phyloP scores from a whole-genome alignment of 2,888 invertebrate species.

The Microctonus hyperodae region DNA sequence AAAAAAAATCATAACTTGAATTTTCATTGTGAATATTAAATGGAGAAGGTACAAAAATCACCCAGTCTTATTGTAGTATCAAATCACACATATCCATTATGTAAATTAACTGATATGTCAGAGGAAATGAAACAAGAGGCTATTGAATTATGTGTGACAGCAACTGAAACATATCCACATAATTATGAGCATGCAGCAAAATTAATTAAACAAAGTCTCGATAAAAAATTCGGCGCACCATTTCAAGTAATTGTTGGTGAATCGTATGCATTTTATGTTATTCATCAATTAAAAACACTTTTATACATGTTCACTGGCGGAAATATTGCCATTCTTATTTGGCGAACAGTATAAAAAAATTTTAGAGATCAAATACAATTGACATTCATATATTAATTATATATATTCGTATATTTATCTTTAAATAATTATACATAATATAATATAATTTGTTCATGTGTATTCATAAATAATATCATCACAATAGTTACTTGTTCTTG shows the following conservation, averaged over 20 bases:
- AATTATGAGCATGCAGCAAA: slow-evolving; percentile 73
- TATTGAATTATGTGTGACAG: slow-evolving; percentile 72
- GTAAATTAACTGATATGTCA: slow-evolving; percentile 80
- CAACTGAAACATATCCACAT: slow-evolving; percentile 71
- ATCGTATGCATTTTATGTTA: slow-evolving; percentile 92
- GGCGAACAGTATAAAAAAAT: slow-evolving; percentile 47
- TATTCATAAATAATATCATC: neutral
- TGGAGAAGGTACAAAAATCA: slow-evolving; percentile 68
- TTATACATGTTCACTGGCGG: slow-evolving; percentile 92
- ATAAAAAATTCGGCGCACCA: slow-evolving; percentile 89
- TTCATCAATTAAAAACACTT: slow-evolving; percentile 87
- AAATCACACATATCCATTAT: slow-evolving; percentile 82
- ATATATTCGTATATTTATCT: neutral
- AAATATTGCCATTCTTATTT: slow-evolving; percentile 72
- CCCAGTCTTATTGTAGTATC: slow-evolving; percentile 53
- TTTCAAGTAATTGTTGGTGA: slow-evolving; percentile 92
- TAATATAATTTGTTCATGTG: neutral
- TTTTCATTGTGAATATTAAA: slow-evolving; percentile 49
- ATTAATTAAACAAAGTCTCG: slow-evolving; percentile 90
- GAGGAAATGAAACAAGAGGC: slow-evolving; percentile 84
- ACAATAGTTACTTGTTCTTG: neutral
- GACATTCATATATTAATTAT: neutral
- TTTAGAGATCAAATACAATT: neutral
- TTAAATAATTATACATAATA: neutral
- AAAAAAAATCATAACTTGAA: no score